These are phyloP conservation scores for Arge pagana DNA, from an alignment of 2,888 invertebrate species.

Conservation along the genomic window DNA sequence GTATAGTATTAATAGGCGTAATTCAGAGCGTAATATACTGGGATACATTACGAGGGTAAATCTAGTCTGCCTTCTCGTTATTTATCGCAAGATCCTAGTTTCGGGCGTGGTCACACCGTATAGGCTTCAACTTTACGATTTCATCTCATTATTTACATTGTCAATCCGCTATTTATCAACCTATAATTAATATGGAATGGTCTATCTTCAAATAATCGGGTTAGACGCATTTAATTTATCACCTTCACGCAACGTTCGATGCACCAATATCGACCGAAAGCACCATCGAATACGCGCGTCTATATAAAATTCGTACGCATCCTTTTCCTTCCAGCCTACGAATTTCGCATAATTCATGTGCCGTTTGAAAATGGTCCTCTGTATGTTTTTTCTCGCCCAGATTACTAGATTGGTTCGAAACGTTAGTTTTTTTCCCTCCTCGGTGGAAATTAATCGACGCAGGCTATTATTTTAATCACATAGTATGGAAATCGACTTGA, in stretches of 20 bases:
- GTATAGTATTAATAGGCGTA: constrained; percentile 19
- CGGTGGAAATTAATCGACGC: no score
- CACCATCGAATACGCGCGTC: background rate
- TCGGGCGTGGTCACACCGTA: constrained; percentile 12
- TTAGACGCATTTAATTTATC: background rate
- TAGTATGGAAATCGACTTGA: no score
- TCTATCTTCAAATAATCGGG: no score
- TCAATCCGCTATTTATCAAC: no score
- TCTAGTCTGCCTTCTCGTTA: background rate
- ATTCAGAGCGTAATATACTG: constrained; percentile 22
- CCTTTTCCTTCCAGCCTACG: background rate
- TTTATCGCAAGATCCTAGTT: constrained; percentile 1
- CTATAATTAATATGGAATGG: no score
- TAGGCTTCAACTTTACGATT: constrained; percentile 9
- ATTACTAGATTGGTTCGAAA: no score
- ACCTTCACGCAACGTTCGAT: background rate
- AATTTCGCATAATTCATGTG: background rate
- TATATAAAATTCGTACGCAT: background rate
- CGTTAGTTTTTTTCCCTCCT: no score
- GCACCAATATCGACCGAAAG: background rate
- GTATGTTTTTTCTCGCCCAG: no score
- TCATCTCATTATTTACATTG: constrained; percentile 4
- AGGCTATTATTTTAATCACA: no score
- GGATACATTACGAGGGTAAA: constrained; percentile 1
- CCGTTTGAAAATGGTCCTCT: no score